Conservation (phyloP, 2,797 vertebrate species). For the Acanthurus lineatus region DNA sequence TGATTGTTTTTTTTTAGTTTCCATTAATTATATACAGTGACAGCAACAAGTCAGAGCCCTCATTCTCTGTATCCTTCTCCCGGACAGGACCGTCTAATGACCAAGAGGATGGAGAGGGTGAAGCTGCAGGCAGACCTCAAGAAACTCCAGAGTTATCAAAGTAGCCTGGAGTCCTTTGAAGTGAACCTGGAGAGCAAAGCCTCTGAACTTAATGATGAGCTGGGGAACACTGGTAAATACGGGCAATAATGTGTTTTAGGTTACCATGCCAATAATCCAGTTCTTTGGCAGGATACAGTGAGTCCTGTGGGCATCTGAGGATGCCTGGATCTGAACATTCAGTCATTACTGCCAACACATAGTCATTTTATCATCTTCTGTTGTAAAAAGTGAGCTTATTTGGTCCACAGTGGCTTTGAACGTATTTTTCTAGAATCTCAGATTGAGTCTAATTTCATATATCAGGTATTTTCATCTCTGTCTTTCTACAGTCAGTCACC, state of each 20-base stretch:
- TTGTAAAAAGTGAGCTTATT: background rate
- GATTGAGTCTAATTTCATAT: background rate
- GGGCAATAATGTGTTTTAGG: background rate
- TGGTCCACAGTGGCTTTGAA: background rate
- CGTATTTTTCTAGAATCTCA: background rate
- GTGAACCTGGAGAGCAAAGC: conserved; percentile 87
- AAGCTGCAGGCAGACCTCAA: conserved; percentile 92
- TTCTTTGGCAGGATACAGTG: background rate
- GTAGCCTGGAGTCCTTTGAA: conserved; percentile 88
- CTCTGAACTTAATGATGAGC: conserved; percentile 85
- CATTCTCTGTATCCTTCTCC: conserved; percentile 4
- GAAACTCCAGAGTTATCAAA: conserved; percentile 90
- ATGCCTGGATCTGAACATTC: background rate
- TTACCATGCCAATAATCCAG: background rate
- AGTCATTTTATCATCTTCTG: too few species aligned
- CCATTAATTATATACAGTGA: background rate
- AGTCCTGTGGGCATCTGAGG: background rate
- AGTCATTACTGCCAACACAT: background rate
- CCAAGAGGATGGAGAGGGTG: conserved; percentile 87
- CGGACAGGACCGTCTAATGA: conserved; percentile 91
- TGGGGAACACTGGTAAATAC: conserved; percentile 87
- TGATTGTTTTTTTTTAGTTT: background rate
- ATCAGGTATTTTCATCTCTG: background rate
- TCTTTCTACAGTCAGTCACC: conserved; percentile 85
- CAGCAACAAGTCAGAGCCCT: background rate